Evolutionary conservation across 2,888 invertebrate species (phyloP).

Genomic region (Thyatira batis): DNA sequence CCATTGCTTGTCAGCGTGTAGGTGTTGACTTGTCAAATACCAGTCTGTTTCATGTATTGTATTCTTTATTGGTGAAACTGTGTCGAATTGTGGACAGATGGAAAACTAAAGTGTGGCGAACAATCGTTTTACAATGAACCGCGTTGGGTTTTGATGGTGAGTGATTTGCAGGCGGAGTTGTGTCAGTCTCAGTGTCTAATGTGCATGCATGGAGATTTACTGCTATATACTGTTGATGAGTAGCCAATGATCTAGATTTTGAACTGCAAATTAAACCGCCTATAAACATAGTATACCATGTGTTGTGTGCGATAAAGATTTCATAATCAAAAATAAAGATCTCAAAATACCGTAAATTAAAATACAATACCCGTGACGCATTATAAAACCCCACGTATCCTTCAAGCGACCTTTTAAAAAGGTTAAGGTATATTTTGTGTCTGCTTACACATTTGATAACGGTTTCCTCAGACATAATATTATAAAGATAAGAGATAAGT

Average conservation of each 20-base stretch:
- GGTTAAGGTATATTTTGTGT: background rate
- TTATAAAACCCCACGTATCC: background rate
- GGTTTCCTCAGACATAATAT: background rate
- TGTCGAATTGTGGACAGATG: background rate
- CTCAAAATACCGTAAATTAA: no score
- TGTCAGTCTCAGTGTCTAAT: background rate
- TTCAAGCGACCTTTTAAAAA: background rate
- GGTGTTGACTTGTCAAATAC: background rate
- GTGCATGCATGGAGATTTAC: no score
- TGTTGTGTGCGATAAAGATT: no score
- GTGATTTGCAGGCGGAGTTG: background rate
- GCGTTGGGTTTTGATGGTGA: background rate
- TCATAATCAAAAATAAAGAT: no score
- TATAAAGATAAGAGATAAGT: no score
- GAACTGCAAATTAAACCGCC: background rate
- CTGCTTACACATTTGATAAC: background rate
- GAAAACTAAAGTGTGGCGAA: background rate
- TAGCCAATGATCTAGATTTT: background rate
- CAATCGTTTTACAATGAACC: background rate
- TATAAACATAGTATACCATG: background rate
- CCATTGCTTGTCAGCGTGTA: background rate
- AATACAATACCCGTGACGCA: background rate
- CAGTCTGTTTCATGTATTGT: background rate
- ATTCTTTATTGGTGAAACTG: slow-evolving; percentile 1
- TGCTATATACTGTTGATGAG: no score